Evolutionary conservation across 92 coral and sea anemone species (phyloP), one percentile per base, ranked within the genome.

Genomic region (Porites lobata): DNA sequence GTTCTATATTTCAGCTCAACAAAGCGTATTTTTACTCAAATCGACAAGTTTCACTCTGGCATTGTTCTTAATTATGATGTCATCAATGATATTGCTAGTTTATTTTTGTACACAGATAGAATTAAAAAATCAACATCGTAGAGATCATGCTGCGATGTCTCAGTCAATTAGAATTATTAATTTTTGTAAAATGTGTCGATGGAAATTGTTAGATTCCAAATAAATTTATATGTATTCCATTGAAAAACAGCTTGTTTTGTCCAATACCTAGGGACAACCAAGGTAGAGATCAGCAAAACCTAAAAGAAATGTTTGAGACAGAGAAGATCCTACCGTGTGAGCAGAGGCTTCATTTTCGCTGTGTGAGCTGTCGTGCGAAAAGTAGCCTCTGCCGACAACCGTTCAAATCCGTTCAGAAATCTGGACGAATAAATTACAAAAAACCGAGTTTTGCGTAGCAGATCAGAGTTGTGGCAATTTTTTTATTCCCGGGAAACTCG

Each of bases 81-180:
- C 14, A 80, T 22, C 63, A 1, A 50, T 38, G 47, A 38, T 4
- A 38, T 21, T 50, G 12, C 14, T 13, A 79, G 63, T 21, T 63
- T 66, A 80, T 65, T 80, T 80, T 80, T 80, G 74, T 80, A 80
- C 67, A 9, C 74, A 57, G 67, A 17, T 80, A 9, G 50, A 32
- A 70, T 2, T 70, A 4, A 70, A 80, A 76, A 66, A 22, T 65
- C 66, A 32, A 66, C 84, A 19, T 1, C 58, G 19, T 80, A 51
- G 75, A 29, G 18, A 38, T 32, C 63, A 6, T 52, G 51, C 29
- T 62, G 24, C 7, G 65, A 47, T 62, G 72, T 21, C 47, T 38
- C 47, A 38, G 47, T 20, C 74, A 50, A 64, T 50, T 65, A 6
- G 73, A 79, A 47, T 65, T 12, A 14, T 56, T 56, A 10, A 10